These are phyloP conservation scores for Otocyon megalotis DNA, from an alignment of 2,113 vertebrate genomes.

Conservation along the genomic window DNA sequence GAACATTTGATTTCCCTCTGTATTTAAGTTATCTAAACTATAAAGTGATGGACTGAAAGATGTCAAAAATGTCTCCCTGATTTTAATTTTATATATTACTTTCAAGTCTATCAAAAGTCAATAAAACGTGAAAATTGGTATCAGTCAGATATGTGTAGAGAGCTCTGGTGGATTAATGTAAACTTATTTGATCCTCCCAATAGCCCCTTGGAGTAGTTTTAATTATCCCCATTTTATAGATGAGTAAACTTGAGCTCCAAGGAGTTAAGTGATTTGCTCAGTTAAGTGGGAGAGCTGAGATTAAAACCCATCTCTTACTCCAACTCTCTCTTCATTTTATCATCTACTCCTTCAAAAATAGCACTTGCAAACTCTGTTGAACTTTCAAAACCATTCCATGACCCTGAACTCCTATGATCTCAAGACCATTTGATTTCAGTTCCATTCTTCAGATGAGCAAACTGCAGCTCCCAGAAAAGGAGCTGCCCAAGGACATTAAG, in stretches of 20 bases:
- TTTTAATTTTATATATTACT: background rate
- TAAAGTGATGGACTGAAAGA: background rate
- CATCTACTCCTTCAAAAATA: background rate
- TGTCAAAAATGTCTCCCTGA: background rate
- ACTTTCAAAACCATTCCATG: background rate
- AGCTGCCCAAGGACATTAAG: background rate
- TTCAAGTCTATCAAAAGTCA: slow-evolving; percentile 37
- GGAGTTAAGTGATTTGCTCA: background rate
- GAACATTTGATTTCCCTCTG: background rate
- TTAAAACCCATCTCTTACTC: background rate
- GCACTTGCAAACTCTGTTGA: background rate
- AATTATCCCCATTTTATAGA: slow-evolving; percentile 1
- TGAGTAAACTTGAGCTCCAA: background rate
- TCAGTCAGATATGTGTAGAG: background rate
- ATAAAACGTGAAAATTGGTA: background rate
- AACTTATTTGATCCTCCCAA: background rate
- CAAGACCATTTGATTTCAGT: background rate
- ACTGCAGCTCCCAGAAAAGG: background rate
- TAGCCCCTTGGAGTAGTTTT: background rate
- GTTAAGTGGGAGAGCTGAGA: background rate
- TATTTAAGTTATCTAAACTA: background rate
- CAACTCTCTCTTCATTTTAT: background rate
- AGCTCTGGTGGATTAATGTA: background rate
- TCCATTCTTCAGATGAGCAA: background rate
- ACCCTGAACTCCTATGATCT: background rate